Evolutionary conservation across 2,888 invertebrate genomes (phyloP), one percentile per base, ranked within the genome.

Genomic region (Alentia gelatinosa): DNA sequence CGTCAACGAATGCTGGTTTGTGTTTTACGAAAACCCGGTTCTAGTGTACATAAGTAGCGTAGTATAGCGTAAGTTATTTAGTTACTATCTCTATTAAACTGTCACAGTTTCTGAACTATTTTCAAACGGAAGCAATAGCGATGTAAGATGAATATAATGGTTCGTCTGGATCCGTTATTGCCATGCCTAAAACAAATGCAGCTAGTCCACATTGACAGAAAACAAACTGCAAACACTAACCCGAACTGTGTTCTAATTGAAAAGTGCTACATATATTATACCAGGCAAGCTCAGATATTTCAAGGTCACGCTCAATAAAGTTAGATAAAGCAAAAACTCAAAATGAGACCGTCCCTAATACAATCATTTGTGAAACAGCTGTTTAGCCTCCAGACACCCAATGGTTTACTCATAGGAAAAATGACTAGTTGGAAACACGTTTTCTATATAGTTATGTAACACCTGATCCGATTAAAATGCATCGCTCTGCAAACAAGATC

Each of bases 31-130:
- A 26, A 63, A 79, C 79, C 79, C 79, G 79, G 79, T 79, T 79
- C 35, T 39, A 37, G 79, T 79, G 79, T 79, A 79, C 19, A 79
- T 79, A 79, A 15, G 39, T 79, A 37, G 39, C 4, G 30, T 68
- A 79, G 79, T 9, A 23, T 79, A 79, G 79, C 4, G 35, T 79
- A 79, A 79, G 79, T 79, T 79, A 79, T 79, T 79, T 5, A 79
- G 79, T 35, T 74, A 56, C 19, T 9, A 56, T n/a, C 56, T 56
- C 56, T 12, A 19, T 9, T n/a, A 56, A 56, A 3, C 3, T 56
- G 12, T 9, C 12, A 1, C n/a, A 56, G 56, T 47, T 47, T 47
- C 47, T 47, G 9, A 56, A 56, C 56, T 9, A n/a, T n/a, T n/a
- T n/a, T n/a, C n/a, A n/a, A n/a, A n/a, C n/a, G n/a, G n/a, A n/a